Evolutionary conservation across 2,113 vertebrate species (phyloP).

Genomic region (Brachyhypopomus gauderio): DNA sequence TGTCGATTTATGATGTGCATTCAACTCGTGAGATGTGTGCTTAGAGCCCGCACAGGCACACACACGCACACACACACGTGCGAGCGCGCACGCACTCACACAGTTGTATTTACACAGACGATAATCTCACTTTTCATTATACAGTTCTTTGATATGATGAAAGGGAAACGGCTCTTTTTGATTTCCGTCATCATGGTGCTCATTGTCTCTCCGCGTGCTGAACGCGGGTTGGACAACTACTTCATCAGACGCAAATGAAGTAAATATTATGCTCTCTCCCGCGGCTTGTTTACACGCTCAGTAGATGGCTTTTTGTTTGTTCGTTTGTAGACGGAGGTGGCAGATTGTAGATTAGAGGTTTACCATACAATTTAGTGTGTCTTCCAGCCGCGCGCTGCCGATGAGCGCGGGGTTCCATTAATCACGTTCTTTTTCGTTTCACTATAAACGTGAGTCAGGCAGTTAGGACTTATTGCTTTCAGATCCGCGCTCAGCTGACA

Average conservation of each 20-base stretch:
- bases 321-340: slow-evolving; percentile 15
- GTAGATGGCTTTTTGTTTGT: slow-evolving; percentile 38
- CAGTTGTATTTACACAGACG: not conserved
- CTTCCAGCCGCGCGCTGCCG: slow-evolving; percentile 3
- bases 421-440: not conserved
- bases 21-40: not conserved
- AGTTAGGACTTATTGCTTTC: slow-evolving; percentile 30
- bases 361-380: not conserved
- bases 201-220: not conserved
- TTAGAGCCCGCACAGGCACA: not conserved
- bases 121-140: slow-evolving; percentile 26
- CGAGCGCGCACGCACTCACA: not conserved
- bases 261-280: slow-evolving; percentile 9
- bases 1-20: not conserved
- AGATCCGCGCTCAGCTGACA: slow-evolving; percentile 4
- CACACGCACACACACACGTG: not conserved
- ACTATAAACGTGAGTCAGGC: not conserved
- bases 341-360: slow-evolving; percentile 39
- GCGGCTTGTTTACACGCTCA: slow-evolving; percentile 11
- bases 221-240: not conserved
- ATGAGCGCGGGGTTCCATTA: slow-evolving; percentile 18
- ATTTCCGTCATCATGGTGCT: slow-evolving; percentile 28
- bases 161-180: slow-evolving; percentile 15
- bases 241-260: slow-evolving; percentile 30
- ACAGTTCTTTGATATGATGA: slow-evolving; percentile 17